phyloP scores from a whole-genome alignment of 2,888 invertebrate species.

The Acleris cristana region DNA sequence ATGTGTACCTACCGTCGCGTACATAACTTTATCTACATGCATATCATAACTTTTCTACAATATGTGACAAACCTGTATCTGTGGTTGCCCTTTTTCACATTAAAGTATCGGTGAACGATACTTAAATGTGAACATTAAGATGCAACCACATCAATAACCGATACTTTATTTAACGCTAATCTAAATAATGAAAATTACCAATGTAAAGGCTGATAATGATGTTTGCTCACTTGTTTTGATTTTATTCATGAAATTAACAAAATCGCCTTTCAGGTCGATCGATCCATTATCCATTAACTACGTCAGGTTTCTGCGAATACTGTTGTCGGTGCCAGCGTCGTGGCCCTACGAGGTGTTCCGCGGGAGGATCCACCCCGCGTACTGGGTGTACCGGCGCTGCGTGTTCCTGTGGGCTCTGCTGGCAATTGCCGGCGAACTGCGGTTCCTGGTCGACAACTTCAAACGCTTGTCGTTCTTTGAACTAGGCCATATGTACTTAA shows the following conservation, averaged over 20 bases:
- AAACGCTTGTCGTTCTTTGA: conserved; percentile 19
- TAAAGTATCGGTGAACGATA: too few relatives aligned
- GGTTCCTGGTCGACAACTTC: conserved; percentile 12
- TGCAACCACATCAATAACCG: too few relatives aligned
- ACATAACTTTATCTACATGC: too few relatives aligned
- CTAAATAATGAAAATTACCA: too few relatives aligned
- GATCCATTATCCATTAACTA: conserved; percentile 17
- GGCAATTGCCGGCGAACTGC: conserved; percentile 1
- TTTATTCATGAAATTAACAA: not conserved
- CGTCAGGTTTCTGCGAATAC: conserved; percentile 1
- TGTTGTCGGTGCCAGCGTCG: conserved; percentile 6
- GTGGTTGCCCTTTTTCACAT: too few relatives aligned
- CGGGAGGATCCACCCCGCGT: conserved; percentile 6
- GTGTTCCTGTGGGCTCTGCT: not conserved
- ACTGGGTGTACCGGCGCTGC: conserved; percentile 4
- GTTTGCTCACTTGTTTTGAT: too few relatives aligned
- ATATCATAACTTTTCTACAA: too few relatives aligned
- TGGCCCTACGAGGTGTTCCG: conserved; percentile 15
- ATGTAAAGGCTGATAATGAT: too few relatives aligned
- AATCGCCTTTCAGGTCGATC: not conserved
- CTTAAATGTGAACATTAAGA: too few relatives aligned
- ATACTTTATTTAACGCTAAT: too few relatives aligned
- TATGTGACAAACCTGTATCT: too few relatives aligned
- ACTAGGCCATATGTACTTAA: conserved; percentile 18
- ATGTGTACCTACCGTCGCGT: too few relatives aligned